Percentiles rank a stretch among this genome's conserved stretches.
These are phyloP conservation scores for Tretioscincus oriximinensis DNA, from an alignment of 2,113 vertebrate genomes.

Conservation along the genomic window DNA sequence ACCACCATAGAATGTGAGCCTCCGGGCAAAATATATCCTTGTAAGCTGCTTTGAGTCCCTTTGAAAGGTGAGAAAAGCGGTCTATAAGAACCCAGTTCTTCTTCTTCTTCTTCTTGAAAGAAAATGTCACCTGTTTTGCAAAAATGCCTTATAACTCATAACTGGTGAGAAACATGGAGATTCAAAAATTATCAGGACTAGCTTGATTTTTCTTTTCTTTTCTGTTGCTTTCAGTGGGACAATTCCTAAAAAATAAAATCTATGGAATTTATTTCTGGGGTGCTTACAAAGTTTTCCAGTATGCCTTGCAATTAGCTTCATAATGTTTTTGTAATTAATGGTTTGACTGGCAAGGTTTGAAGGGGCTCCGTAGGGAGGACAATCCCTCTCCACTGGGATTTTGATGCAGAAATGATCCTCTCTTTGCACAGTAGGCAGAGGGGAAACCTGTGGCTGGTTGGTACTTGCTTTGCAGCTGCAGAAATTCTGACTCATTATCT, in stretches of 20 bases:
- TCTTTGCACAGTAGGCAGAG: background rate
- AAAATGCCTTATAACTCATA: constrained; percentile 23
- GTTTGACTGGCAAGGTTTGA: constrained; percentile 32
- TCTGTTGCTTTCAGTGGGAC: constrained; percentile 29
- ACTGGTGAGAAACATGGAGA: constrained; percentile 60
- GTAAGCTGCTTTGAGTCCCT: too few relatives aligned
- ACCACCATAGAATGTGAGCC: too few relatives aligned
- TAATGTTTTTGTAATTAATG: constrained; percentile 27
- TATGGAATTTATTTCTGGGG: constrained; percentile 68
- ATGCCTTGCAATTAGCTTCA: constrained; percentile 59
- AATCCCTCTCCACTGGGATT: background rate
- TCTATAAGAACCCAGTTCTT: too few relatives aligned
- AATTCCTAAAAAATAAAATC: constrained; percentile 56
- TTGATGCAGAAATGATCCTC: background rate
- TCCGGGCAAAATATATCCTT: too few relatives aligned
- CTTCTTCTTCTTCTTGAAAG: too few relatives aligned
- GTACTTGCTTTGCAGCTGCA: background rate
- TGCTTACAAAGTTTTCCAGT: constrained; percentile 44
- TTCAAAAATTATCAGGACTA: constrained; percentile 45
- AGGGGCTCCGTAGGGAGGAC: background rate
- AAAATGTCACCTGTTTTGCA: background rate
- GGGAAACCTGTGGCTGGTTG: background rate
- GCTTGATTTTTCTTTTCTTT: constrained; percentile 43
- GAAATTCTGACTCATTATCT: constrained; percentile 5
- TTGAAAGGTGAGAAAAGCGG: too few relatives aligned